Base-by-base conservation (phyloP, 2,113 vertebrate genomes). In the Recurvirostra avosetta region DNA sequence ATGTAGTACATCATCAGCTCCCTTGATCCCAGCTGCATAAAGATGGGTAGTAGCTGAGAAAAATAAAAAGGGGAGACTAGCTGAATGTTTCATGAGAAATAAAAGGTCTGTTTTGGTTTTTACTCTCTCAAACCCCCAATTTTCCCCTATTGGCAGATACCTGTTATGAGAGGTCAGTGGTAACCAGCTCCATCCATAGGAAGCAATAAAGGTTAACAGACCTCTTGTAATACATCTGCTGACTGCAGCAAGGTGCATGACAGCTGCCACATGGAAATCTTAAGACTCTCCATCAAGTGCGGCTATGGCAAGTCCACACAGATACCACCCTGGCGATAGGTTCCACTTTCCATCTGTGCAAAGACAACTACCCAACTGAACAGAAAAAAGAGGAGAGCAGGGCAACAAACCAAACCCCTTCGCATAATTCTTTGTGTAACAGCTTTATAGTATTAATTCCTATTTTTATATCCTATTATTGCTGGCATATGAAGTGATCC, bases 1-100 rank as follows among this genome's bases (percentile, higher is more conserved):
- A 99, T 99, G 94, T 99, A 99, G 95, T 99, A 99, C 99, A 99
- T 99, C 97, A 99, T 99, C 82, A 99, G 96, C 82, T 99, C 99
- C 58, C 99, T 98, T 81, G 99, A 99, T 52, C 99, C 99, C 97
- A 99, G 98, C 87, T 99, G 99, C 99, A 99, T 99, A 96, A 99
- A 99, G 86, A 99, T 99, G 43, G 99, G 99, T 71, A 99, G 97
- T 68, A 99, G 96, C 99, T 99, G 95, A 82, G 49, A 68, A 95
- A 32, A 95, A 74, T 9, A 86, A 80, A 90, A 94, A 49, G 2
- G 34, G 71, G 88, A 94, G 34, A 86, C 34, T 4, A 70, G 58
- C 62, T 95, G 61, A 96, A 84, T 4, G 14, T 52, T 82, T 83
- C 72, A 66, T 0, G 2, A 61, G 47, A 94, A 91, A 66, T 41